Evolutionary conservation across 2,113 vertebrate genomes (phyloP).

Genomic region (Chaenogobius annularis): DNA sequence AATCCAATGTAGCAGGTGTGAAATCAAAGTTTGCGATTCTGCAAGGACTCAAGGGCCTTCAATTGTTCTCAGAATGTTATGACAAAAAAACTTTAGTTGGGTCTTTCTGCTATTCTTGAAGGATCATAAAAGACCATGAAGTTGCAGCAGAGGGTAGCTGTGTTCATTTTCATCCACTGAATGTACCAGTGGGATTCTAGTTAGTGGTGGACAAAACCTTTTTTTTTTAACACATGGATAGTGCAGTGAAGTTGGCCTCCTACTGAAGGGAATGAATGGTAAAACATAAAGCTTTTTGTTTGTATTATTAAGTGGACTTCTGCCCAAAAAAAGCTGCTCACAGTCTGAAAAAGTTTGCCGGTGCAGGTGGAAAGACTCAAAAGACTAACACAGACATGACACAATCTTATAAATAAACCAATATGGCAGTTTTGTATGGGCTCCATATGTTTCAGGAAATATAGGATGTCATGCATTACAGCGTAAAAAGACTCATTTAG

Average conservation of each 20-base stretch:
- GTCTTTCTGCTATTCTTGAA: too few species aligned
- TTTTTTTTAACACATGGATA: not conserved
- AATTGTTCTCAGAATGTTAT: not conserved
- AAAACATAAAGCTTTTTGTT: too few species aligned
- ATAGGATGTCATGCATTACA: conserved; percentile 65
- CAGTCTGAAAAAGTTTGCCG: conserved; percentile 29
- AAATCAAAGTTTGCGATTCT: conserved; percentile 30
- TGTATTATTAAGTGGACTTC: not conserved
- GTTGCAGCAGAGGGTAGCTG: too few species aligned
- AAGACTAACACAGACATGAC: conserved; percentile 57
- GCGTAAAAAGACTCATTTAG: conserved; percentile 67
- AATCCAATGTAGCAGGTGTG: conserved; percentile 53
- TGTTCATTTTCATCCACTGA: too few species aligned
- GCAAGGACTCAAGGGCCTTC: not conserved
- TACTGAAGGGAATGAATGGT: too few species aligned
- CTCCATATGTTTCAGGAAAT: conserved; percentile 72
- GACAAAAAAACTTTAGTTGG: too few species aligned
- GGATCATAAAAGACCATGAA: not conserved
- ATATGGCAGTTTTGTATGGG: conserved; percentile 46
- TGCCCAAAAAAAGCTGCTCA: not conserved
- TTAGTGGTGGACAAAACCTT: too few species aligned
- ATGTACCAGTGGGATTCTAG: too few species aligned
- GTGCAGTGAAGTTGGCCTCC: not conserved
- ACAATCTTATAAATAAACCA: conserved; percentile 60
- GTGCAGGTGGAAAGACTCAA: conserved; percentile 45